These are phyloP conservation scores for Alosa alosa DNA, from an alignment of 2,113 vertebrate genomes.

Conservation along the genomic window DNA sequence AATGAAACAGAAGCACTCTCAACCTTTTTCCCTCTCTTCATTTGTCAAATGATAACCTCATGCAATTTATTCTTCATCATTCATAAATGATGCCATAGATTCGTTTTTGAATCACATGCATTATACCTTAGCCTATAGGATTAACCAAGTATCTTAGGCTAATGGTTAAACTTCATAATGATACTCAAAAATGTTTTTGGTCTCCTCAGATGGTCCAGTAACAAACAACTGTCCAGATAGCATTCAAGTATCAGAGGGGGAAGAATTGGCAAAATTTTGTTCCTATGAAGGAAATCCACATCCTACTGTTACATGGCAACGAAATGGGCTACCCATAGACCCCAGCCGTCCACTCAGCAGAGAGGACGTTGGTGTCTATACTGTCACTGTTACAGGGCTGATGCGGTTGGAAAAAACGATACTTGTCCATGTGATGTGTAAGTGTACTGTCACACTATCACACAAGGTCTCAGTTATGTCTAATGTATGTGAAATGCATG, in stretches of 20 bases:
- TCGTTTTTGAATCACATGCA: not conserved
- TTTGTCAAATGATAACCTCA: not conserved
- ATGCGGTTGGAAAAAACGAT: not conserved
- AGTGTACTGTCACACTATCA: not conserved
- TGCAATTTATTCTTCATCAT: not conserved
- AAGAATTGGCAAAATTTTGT: not conserved
- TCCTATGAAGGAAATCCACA: conserved; percentile 22
- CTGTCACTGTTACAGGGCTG: not conserved
- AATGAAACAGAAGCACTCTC: not conserved
- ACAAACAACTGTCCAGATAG: not conserved
- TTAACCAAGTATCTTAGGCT: not conserved
- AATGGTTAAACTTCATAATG: not conserved
- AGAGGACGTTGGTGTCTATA: not conserved
- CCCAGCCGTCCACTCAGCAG: conserved; percentile 7
- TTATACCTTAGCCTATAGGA: not conserved
- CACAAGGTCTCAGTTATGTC: not conserved
- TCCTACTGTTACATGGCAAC: conserved; percentile 1
- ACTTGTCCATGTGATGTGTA: conserved; percentile 21
- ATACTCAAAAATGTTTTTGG: not conserved
- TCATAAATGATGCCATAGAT: not conserved
- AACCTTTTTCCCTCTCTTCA: not conserved
- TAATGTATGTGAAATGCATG: not conserved
- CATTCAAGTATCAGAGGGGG: not conserved
- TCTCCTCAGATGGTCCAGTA: conserved; percentile 30
- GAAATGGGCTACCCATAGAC: not conserved